Evolutionary conservation across 2,797 vertebrate species (phyloP).

Genomic region (Microctenopoma stevenorrisi): DNA sequence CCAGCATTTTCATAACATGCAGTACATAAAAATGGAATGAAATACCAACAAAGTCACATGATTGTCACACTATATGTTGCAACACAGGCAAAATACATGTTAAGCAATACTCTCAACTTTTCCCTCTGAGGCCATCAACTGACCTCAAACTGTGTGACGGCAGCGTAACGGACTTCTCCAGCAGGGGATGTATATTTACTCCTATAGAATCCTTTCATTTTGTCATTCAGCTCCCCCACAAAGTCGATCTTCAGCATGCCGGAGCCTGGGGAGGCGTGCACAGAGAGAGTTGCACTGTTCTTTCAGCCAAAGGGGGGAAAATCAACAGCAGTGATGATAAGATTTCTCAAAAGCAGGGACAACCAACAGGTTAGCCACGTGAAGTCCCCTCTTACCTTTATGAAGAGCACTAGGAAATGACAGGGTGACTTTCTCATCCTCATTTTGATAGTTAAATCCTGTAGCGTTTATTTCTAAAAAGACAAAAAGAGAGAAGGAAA

Average conservation of each 20-base stretch:
- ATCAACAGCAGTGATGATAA: conserved; percentile 9
- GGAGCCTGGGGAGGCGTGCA: conserved; percentile 82
- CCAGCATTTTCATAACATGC: conserved; percentile 6
- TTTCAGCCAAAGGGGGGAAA: conserved; percentile 8
- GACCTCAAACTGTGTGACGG: conserved; percentile 99
- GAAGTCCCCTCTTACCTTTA: conserved; percentile 84
- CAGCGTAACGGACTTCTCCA: conserved; percentile 93
- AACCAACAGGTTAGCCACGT: background rate
- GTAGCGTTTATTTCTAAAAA: conserved; percentile 94
- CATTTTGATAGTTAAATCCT: conserved; percentile 99
- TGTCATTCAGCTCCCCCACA: conserved; percentile 97
- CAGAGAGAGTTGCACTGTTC: conserved; percentile 31
- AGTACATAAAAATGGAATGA: background rate
- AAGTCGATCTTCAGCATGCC: conserved; percentile 97
- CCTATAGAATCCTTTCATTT: conserved; percentile 99
- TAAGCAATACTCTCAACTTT: conserved; percentile 30
- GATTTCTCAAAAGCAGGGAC: conserved; percentile 1
- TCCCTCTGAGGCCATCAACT: background rate
- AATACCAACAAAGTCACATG: conserved; percentile 29
- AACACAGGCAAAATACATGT: conserved; percentile 23
- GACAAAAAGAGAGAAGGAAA: background rate
- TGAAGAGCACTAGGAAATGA: conserved; percentile 95
- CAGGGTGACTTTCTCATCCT: conserved; percentile 98
- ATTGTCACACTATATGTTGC: conserved; percentile 28
- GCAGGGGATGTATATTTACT: conserved; percentile 93